A percentile compares a stretch with the other conserved stretches of the same genome.
Evolutionary conservation across 1,140 invertebrate genomes (phyloP).

Genomic region (Orchesella cincta): DNA sequence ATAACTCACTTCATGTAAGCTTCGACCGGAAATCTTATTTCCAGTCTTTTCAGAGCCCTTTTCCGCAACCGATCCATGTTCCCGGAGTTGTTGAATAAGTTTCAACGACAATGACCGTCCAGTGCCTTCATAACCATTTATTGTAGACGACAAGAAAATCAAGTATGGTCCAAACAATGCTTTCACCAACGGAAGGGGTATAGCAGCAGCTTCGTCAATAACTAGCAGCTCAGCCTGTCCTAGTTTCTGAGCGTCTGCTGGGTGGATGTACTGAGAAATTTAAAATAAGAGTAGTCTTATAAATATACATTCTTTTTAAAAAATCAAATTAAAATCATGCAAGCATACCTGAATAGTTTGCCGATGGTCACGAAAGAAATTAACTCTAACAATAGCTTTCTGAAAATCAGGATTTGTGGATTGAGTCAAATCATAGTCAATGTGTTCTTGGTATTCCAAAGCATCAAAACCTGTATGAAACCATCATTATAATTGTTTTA

Average conservation of each 20-base stretch:
- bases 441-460: conserved; percentile 92
- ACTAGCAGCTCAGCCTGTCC: conserved; percentile 92
- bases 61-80: conserved; percentile 58
- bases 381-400: conserved; percentile 92
- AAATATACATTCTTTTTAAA: neutral
- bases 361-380: conserved; percentile 82
- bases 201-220: conserved; percentile 98
- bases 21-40: conserved; percentile 60
- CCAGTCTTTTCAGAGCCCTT: conserved; percentile 29
- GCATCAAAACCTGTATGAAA: conserved; percentile 76
- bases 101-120: conserved; percentile 94
- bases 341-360: conserved; percentile 86
- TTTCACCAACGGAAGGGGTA: conserved; percentile 91
- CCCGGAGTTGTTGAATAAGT: conserved; percentile 83
- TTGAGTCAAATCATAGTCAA: conserved; percentile 93
- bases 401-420: conserved; percentile 96
- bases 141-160: conserved; percentile 94
- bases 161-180: conserved; percentile 88
- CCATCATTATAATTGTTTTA: conserved; percentile 29
- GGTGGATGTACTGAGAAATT: conserved; percentile 91
- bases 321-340: neutral
- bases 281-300: neutral
- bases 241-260: conserved; percentile 82
- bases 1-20: conserved; percentile 58
- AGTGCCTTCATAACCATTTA: conserved; percentile 97